phyloP scores from a whole-genome alignment of 2,888 invertebrate genomes.

The Zygaena filipendulae region DNA sequence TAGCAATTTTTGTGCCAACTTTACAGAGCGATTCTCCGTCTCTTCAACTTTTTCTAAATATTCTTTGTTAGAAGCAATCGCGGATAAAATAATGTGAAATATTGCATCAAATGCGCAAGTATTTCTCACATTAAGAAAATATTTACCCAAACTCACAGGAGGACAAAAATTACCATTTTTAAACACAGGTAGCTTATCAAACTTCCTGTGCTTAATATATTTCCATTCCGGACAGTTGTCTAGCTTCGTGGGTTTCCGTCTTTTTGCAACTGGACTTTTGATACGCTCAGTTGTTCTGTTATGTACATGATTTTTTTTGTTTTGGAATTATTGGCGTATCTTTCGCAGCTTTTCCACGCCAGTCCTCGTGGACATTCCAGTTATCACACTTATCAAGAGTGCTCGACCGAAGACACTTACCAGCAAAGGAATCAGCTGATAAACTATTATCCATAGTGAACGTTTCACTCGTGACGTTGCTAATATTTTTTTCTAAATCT shows the following conservation, averaged over 20 bases:
- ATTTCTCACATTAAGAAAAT: background rate
- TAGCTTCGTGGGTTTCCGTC: background rate
- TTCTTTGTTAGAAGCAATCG: background rate
- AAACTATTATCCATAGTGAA: background rate
- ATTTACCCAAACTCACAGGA: background rate
- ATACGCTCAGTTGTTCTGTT: too few relatives aligned
- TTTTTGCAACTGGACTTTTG: background rate
- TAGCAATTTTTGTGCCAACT: background rate
- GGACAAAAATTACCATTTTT: conserved; percentile 1
- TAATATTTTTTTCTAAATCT: background rate
- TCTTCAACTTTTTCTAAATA: background rate
- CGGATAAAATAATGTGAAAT: conserved; percentile 2
- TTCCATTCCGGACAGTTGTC: conserved; percentile 6
- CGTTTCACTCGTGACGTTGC: background rate
- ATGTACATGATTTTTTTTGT: too few relatives aligned
- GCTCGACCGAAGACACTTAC: too few relatives aligned
- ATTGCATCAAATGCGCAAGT: conserved; percentile 4
- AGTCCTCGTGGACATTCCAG: background rate
- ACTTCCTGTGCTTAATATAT: conserved; percentile 1
- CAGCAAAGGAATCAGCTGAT: background rate
- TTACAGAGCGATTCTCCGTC: background rate
- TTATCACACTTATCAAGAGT: background rate
- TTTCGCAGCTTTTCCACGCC: background rate
- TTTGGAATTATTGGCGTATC: background rate
- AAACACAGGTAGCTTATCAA: background rate